phyloP scores from a whole-genome alignment of 2,797 vertebrate genomes.

The Pangasius macronema region DNA sequence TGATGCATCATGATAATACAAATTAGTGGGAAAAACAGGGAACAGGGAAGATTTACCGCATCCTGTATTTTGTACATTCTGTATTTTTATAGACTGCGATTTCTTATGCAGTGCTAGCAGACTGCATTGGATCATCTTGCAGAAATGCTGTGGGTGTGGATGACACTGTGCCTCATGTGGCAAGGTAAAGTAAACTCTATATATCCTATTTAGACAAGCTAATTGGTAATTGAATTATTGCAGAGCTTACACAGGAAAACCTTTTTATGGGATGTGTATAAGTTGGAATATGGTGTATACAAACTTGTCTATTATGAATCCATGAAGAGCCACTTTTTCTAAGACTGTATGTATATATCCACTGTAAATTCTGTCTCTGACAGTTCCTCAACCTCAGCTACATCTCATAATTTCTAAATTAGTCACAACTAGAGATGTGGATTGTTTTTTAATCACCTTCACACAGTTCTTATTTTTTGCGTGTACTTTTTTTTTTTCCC shows the following conservation, averaged over 20 bases:
- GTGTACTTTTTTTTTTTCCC: not conserved
- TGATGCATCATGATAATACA: not conserved
- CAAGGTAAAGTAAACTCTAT: slow-evolving; percentile 69
- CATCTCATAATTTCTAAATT: not conserved
- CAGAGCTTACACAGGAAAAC: not conserved
- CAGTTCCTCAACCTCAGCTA: not conserved
- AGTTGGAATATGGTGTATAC: not conserved
- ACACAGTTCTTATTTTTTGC: not conserved
- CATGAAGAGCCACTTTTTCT: not conserved
- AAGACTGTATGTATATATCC: not conserved
- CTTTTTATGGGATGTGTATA: not conserved
- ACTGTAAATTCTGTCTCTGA: not conserved
- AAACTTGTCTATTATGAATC: not conserved
- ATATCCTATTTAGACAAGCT: not conserved
- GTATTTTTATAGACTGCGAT: not conserved
- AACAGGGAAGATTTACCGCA: not conserved
- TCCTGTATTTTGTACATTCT: not conserved
- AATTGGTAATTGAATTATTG: not conserved
- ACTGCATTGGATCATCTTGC: slow-evolving; percentile 12
- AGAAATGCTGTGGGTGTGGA: slow-evolving; percentile 73
- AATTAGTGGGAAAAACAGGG: not conserved
- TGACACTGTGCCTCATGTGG: slow-evolving; percentile 70
- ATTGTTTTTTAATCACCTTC: not conserved
- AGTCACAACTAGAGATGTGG: not conserved
- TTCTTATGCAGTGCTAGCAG: slow-evolving; percentile 23